A percentile compares a stretch with the other conserved stretches of the same genome.
Conservation (phyloP, 2,797 vertebrate genomes). For the Lacerta viridis region DNA sequence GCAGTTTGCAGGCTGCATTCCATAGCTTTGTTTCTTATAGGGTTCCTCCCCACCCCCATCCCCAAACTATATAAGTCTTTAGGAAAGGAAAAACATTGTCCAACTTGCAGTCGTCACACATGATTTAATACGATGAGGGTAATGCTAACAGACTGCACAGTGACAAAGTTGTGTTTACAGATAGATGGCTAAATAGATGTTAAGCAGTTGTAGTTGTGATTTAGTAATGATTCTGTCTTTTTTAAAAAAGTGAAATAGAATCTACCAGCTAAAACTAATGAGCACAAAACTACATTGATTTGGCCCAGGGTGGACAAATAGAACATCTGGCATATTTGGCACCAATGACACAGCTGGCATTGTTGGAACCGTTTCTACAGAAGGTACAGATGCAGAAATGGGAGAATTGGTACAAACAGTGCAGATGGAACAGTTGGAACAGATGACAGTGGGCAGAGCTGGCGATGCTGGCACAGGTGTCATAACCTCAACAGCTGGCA, state of each 20-base stretch:
- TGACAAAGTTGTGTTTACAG: slow-evolving; percentile 72
- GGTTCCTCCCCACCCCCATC: slow-evolving; percentile 33
- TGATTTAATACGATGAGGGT: slow-evolving; percentile 68
- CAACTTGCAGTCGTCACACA: slow-evolving; percentile 25
- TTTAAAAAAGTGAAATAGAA: slow-evolving; percentile 85
- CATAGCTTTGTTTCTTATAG: slow-evolving; percentile 59
- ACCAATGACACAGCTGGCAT: slow-evolving; percentile 92
- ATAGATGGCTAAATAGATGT: slow-evolving; percentile 66
- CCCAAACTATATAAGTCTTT: slow-evolving; percentile 55
- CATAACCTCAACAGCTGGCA: slow-evolving; percentile 99
- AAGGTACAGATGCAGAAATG: slow-evolving; percentile 99
- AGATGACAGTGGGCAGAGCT: slow-evolving; percentile 98
- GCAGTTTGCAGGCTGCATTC: slow-evolving; percentile 62
- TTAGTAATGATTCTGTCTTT: slow-evolving; percentile 83
- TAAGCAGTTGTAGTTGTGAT: slow-evolving; percentile 74
- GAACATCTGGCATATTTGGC: slow-evolving; percentile 99
- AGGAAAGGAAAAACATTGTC: slow-evolving; percentile 55
- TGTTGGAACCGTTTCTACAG: slow-evolving; percentile 95
- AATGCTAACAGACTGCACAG: slow-evolving; percentile 43
- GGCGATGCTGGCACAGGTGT: slow-evolving; percentile 97
- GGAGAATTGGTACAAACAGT: slow-evolving; percentile 93
- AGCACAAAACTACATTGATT: slow-evolving; percentile 95
- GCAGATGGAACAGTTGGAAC: slow-evolving; percentile 98
- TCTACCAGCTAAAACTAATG: slow-evolving; percentile 97
- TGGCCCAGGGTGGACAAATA: slow-evolving; percentile 97